Percentiles rank a stretch among this genome's conserved stretches.
phyloP scores from a whole-genome alignment of 2,113 vertebrate species.

The Nansenia antarctica region DNA sequence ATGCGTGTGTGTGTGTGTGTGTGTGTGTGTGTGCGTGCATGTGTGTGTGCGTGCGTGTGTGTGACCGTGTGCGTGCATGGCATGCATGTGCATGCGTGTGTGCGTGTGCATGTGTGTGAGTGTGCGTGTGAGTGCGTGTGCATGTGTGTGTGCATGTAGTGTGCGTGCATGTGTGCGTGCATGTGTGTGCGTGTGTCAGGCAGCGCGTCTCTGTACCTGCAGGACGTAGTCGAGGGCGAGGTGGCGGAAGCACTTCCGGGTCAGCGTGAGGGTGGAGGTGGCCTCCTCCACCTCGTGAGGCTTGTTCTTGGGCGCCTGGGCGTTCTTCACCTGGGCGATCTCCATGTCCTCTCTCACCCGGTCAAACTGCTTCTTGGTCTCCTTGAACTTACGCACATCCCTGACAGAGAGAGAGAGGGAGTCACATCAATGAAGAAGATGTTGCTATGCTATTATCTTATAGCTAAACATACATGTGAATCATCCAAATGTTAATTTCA shows the following conservation, averaged over 20 bases:
- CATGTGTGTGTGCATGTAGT: constrained; percentile 30
- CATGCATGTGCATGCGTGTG: background rate
- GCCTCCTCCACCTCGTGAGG: constrained; percentile 96
- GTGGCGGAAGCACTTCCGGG: constrained; percentile 93
- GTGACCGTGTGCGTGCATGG: no score
- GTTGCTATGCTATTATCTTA: no score
- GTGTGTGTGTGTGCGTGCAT: no score
- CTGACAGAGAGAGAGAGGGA: constrained; percentile 69
- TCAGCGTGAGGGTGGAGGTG: constrained; percentile 83
- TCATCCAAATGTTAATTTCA: no score
- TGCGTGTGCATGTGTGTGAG: background rate
- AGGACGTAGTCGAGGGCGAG: constrained; percentile 95
- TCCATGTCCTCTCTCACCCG: constrained; percentile 96
- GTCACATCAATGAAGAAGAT: no score
- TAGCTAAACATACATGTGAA: no score
- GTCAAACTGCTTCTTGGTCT: constrained; percentile 98
- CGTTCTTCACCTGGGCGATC: constrained; percentile 91
- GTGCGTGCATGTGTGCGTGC: background rate
- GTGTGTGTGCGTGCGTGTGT: no score
- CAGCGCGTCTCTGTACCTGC: constrained; percentile 85
- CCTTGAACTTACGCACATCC: constrained; percentile 96
- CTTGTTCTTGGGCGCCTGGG: constrained; percentile 91
- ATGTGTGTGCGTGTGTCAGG: constrained; percentile 69
- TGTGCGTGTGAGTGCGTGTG: background rate
- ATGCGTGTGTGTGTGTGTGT: background rate